Percentiles rank a stretch among this genome's conserved stretches.
phyloP scores from a whole-genome alignment of 2,888 invertebrate species.

The Drosophila antonietae region DNA sequence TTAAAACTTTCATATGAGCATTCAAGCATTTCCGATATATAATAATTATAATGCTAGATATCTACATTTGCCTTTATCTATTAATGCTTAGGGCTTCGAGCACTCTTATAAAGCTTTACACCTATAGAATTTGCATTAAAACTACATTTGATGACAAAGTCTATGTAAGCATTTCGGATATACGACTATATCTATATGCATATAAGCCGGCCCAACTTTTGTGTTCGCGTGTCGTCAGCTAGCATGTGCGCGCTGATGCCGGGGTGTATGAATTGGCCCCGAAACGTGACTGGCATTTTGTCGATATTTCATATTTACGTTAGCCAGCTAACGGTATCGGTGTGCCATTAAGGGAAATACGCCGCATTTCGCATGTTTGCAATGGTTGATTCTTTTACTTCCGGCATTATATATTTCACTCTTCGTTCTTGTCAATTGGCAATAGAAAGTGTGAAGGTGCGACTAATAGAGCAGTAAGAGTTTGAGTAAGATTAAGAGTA shows the following conservation, averaged over 20 bases:
- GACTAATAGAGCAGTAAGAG: not conserved
- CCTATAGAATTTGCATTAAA: not conserved
- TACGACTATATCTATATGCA: not conserved
- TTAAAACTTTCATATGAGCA: too few species aligned
- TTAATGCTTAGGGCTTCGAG: not conserved
- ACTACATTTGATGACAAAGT: not conserved
- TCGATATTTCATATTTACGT: slow-evolving; percentile 30
- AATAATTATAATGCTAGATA: not conserved
- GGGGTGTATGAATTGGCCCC: slow-evolving; percentile 34
- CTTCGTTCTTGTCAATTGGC: slow-evolving; percentile 9
- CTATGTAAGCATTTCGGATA: not conserved
- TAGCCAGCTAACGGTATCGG: slow-evolving; percentile 33
- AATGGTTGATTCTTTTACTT: slow-evolving; percentile 24
- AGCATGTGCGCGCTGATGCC: not conserved
- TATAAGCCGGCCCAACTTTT: slow-evolving; percentile 3
- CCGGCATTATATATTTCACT: slow-evolving; percentile 14
- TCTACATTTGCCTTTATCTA: not conserved
- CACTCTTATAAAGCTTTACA: not conserved
- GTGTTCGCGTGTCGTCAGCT: slow-evolving; percentile 39
- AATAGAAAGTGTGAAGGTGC: slow-evolving; percentile 15
- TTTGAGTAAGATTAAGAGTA: not conserved
- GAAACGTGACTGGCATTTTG: slow-evolving; percentile 67
- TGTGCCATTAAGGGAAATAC: slow-evolving; percentile 16
- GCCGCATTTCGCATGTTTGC: slow-evolving; percentile 8
- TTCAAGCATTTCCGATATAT: too few species aligned